These are phyloP conservation scores for Gallinago paraguaiae DNA, from an alignment of 2,113 vertebrate species.

Conservation along the genomic window DNA sequence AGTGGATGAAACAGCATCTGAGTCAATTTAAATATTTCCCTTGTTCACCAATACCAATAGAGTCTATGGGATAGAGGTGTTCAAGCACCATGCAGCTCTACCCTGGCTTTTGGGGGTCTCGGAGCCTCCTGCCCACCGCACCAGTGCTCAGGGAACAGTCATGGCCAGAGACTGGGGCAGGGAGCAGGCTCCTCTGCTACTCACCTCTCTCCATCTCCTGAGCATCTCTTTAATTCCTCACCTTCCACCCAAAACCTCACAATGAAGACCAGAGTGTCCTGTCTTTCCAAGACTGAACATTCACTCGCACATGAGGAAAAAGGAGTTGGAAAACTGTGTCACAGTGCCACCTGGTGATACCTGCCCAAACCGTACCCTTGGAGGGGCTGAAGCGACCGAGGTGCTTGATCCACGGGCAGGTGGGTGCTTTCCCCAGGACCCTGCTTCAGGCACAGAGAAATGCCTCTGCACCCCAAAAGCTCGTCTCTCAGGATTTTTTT, in stretches of 20 bases:
- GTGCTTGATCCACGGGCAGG: neutral
- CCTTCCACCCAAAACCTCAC: neutral
- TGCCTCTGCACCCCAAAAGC: neutral
- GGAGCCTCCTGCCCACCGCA: neutral
- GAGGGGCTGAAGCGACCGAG: neutral
- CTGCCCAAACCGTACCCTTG: neutral
- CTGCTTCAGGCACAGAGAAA: accelerated
- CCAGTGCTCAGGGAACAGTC: neutral
- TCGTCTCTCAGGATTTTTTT: neutral
- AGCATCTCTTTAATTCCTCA: neutral
- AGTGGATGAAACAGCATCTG: neutral
- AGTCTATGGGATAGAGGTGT: neutral
- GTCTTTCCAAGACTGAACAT: conserved; percentile 36
- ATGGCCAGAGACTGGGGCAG: neutral
- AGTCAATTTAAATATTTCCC: neutral
- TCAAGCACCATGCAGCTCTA: accelerated
- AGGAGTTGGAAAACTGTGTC: conserved; percentile 41
- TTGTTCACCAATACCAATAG: neutral
- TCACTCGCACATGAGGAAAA: neutral
- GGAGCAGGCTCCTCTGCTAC: neutral
- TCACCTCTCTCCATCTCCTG: neutral
- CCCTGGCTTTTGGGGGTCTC: neutral
- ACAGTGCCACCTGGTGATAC: conserved; percentile 69
- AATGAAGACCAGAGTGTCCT: neutral
- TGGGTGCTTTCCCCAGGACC: neutral